Evolutionary conservation across 2,113 vertebrate genomes (phyloP).

Genomic region (Protobothrops mucrosquamatus): DNA sequence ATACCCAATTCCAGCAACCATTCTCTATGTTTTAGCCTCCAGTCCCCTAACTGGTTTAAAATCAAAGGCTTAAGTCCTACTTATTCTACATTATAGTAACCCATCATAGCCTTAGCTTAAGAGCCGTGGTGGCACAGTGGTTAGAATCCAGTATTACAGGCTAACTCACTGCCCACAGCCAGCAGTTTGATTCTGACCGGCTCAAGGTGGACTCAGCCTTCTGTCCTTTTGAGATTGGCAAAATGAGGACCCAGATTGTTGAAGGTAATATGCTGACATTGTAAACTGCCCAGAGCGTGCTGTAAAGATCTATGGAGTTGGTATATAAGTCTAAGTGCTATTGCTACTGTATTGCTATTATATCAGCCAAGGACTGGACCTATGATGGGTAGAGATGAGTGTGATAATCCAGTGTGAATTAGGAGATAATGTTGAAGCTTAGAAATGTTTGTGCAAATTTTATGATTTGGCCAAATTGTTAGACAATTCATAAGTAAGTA

Average conservation of each 20-base stretch:
- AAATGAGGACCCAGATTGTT: background rate
- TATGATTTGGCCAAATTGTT: background rate
- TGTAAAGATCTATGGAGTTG: background rate
- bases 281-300: background rate
- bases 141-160: background rate
- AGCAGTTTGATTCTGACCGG: no score
- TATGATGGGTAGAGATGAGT: background rate
- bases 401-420: background rate
- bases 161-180: background rate
- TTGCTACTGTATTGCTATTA: background rate
- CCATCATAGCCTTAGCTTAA: accelerated
- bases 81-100: background rate
- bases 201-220: no score
- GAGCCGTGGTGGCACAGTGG: background rate
- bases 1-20: background rate
- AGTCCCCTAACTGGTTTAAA: background rate
- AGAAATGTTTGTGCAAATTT: background rate
- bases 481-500: background rate
- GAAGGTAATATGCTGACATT: background rate
- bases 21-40: background rate
- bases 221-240: no score
- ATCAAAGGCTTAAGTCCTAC: background rate
- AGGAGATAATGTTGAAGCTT: background rate
- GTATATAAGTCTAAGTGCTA: background rate
- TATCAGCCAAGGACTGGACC: background rate